Evolutionary conservation across 2,888 invertebrate genomes (phyloP), one percentile per base, ranked within the genome.

Genomic region (Stramonita haemastoma): DNA sequence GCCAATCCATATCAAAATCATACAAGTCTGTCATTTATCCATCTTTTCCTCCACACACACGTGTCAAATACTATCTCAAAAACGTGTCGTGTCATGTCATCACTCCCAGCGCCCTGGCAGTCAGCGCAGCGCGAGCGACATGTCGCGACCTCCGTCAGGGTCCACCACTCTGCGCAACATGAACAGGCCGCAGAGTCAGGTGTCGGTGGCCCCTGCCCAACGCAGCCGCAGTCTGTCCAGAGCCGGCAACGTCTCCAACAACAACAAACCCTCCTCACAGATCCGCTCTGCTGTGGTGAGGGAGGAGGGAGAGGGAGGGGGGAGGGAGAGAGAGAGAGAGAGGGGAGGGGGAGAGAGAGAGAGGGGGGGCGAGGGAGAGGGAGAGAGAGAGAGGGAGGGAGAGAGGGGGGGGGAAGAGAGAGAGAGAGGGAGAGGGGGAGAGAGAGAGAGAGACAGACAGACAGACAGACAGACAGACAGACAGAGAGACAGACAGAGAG

Each of bases 161-260:
- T 29, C 60, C 17, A 34, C 34, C 1, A 32, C 46, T 57, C 34
- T 77, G n/a, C 73, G 86, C 11, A 17, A 60, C 88, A 60, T 29
- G 66, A 36, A 32, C 60, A 89, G 93, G 86, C 92, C 93, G 5
- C 81, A 89, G 0, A 93, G 93, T 85, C 92, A 91, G 83, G 89
- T 91, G 19, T 90, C 91, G 19, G 89, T 90, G 29, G 87, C 34
- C 19, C 81, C 57, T 19, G 81, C 87, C 22, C 86, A 92, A 86
- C 92, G 93, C 89, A 91, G 93, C 87, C 92, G 92, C 87, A 93
- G 93, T 85, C 83, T 93, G 70, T 92, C 93, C 26, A 90, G 93
- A 26, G 87, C 92, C 32, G 91, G 91, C 1, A 91, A 60, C 34
- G 89, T 29, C 87, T 87, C 89, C 88, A 91, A 89, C 89, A 92